Evolutionary conservation across 2,888 invertebrate species (phyloP), one percentile per base, ranked within the genome.

Genomic region (Yponomeuta sedellus): DNA sequence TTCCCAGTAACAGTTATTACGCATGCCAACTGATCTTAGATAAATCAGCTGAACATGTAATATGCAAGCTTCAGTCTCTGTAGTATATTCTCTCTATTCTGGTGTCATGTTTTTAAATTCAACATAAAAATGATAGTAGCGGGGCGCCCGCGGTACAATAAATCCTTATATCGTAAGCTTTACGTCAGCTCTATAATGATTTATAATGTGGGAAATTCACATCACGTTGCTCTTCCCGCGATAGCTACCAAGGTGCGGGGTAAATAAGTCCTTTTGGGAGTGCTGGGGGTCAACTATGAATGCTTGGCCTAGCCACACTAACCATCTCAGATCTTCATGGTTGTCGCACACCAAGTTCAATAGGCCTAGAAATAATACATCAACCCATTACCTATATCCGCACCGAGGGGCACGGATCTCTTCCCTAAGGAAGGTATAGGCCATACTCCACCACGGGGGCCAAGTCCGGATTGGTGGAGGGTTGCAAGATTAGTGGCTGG

Each of bases 181-280:
- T 69, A 66, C 71, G 77, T 77, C 76, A 73, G 68, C 25, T 67
- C 68, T 25, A 68, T 72, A 74, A 77, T 79, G 77, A 81, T 82
- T 81, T 82, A 81, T 79, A 73, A 76, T 71, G 70, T 74, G 75
- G 70, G 75, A 77, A 80, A 81, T 80, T 74, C 76, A 69, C 74
- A 74, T 73, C 76, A 74, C 62, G 62, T 19, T 52, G 34, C 34
- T 34, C 8, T 34, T 5, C 16, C 44, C 16, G 5, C 44, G 44
- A 52, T 52, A 52, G 12, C 34, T 34, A 8, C 3, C 44, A 16
- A 52, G 44, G 44, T 10, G 4, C 44, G 16, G 44, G 44, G 44
- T 52, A 52, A 52, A 52, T 52, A 52, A 52, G 44, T 5, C 10
- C 10, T 12, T 16, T 52, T 1, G 44, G 44, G 44, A 52, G 16